Conservation (phyloP, 2,797 vertebrate species). For the Sebastes hubbsi region DNA sequence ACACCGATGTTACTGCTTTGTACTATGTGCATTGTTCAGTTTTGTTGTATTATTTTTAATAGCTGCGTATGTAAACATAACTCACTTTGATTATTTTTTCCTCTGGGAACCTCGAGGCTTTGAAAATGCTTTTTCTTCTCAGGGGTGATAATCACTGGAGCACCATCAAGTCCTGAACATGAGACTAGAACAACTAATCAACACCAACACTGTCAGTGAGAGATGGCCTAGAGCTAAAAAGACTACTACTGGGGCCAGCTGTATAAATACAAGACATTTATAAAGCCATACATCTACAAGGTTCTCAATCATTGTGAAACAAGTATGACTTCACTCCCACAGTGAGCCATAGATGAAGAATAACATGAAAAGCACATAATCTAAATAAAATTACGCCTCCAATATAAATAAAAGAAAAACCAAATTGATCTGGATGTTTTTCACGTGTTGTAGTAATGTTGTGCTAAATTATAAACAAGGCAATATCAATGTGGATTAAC, state of each 20-base stretch:
- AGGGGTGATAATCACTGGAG: conserved; percentile 19
- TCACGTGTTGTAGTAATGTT: not conserved
- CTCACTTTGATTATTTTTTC: conserved; percentile 7
- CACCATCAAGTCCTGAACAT: conserved; percentile 5
- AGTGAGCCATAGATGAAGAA: not conserved
- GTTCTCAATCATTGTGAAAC: not conserved
- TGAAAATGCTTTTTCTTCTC: conserved; percentile 10
- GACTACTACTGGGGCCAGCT: not conserved
- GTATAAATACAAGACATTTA: not conserved
- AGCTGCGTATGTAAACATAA: not conserved
- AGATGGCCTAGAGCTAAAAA: not conserved
- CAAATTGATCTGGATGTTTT: not conserved
- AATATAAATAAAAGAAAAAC: not conserved
- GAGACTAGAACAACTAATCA: conserved; percentile 1
- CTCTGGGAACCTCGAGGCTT: conserved; percentile 7
- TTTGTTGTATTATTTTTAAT: not conserved
- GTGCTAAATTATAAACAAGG: not conserved
- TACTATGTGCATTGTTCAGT: not conserved
- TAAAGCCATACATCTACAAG: not conserved
- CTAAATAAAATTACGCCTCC: not conserved
- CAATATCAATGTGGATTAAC: not conserved
- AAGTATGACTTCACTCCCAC: not conserved
- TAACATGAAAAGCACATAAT: not conserved
- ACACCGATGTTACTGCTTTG: not conserved
- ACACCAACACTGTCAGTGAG: not conserved